Evolutionary conservation across 2,888 invertebrate species (phyloP), one percentile per base, ranked within the genome.

Genomic region (Melitaea athalia): DNA sequence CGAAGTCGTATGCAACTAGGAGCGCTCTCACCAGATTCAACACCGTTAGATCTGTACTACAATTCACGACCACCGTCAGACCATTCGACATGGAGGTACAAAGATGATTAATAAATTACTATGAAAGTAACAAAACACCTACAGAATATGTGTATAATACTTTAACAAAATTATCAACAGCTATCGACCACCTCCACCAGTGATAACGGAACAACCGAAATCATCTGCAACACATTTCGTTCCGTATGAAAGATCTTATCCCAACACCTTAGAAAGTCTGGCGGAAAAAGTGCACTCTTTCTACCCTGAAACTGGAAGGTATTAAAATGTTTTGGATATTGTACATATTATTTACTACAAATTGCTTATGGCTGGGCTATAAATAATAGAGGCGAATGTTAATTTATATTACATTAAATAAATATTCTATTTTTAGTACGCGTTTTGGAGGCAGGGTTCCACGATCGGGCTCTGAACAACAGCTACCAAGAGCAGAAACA

Each of bases 231-330:
- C 97, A 75, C 91, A 97, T 81, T 98, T 97, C 87, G 97, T 97
- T 72, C 97, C 97, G 7, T 98, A 97, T 87, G 97, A 98, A 83
- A 94, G 97, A 72, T 95, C 95, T 5, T 96, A 96, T 83, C 97
- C 97, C 3, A 98, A 98, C 62, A 98, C 98, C 0, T 88, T 98
- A 75, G 98, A 98, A 85, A 98, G 97, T 80, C 94, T 98, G 65
- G 98, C 98, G 6, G 98, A 98, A 86, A 98, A 98, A 90, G 98
- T 98, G 67, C 98, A 98, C 86, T 96, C 97, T 64, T 97, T 97
- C 87, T 97, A 97, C 82, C 92, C 91, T 50, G 92, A 92, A 24
- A 88, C 82, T 78, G 85, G 86, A 76, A 87, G 91, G 86, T 92
- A 77, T 53, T 52, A 24, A 38, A 38, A 38, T 38, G 4, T 38